phyloP scores from a whole-genome alignment of 2,888 invertebrate species.

The Parnassius mnemosyne region DNA sequence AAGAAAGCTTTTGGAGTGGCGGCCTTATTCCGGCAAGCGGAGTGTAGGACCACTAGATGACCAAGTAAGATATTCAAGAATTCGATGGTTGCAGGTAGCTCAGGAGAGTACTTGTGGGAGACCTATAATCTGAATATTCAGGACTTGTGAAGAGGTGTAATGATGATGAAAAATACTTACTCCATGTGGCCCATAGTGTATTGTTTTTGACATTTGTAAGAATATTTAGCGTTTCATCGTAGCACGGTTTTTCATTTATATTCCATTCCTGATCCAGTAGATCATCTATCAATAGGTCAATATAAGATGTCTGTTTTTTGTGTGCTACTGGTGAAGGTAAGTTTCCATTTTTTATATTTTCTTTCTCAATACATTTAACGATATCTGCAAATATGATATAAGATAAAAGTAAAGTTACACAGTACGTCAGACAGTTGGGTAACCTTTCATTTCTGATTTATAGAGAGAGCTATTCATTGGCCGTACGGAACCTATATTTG shows the following conservation, averaged over 20 bases:
- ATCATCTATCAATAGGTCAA: constrained; percentile 17
- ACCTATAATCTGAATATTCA: too few relatives aligned
- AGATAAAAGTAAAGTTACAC: too few relatives aligned
- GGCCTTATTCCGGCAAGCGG: too few relatives aligned
- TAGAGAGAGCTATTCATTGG: too few relatives aligned
- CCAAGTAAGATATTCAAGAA: too few relatives aligned
- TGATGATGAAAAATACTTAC: constrained; percentile 23
- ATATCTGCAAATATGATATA: constrained; percentile 3
- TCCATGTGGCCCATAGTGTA: constrained; percentile 34
- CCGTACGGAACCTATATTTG: too few relatives aligned
- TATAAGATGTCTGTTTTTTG: constrained; percentile 14
- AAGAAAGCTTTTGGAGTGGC: too few relatives aligned
- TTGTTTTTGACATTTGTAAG: constrained; percentile 32
- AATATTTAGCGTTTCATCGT: constrained; percentile 26
- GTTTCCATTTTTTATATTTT: neutral
- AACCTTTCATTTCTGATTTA: too few relatives aligned
- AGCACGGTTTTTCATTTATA: constrained; percentile 24
- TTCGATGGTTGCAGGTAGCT: too few relatives aligned
- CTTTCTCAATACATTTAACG: constrained; percentile 1
- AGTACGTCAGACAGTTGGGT: too few relatives aligned
- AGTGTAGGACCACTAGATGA: too few relatives aligned
- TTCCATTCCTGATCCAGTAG: constrained; percentile 26
- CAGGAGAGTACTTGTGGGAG: too few relatives aligned
- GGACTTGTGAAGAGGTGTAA: neutral
- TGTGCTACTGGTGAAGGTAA: neutral